Conservation (phyloP, 2,888 invertebrate genomes). For the Dicranocentrus wangi region DNA sequence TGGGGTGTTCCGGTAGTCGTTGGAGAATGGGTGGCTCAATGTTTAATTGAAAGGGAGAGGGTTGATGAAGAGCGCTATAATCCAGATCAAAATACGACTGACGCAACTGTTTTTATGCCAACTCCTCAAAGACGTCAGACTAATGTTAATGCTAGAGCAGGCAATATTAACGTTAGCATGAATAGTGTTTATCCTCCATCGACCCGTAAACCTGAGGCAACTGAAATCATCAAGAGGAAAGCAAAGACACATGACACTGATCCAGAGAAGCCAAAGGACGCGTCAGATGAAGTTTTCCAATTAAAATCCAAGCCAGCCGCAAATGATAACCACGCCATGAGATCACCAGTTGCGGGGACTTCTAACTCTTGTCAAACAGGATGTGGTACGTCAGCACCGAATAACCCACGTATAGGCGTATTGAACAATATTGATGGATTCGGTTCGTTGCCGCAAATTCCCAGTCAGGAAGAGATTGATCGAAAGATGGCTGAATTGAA, state of each 20-base stretch:
- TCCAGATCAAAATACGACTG: conserved; percentile 32
- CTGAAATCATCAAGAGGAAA: not conserved
- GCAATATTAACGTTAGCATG: conserved; percentile 6
- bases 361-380: too few relatives aligned
- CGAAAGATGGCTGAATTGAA: conserved; percentile 36
- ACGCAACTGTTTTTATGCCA: conserved; percentile 51
- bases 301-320: not conserved
- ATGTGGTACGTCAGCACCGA: not conserved
- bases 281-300: too few relatives aligned
- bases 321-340: not conserved
- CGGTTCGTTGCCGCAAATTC: not conserved
- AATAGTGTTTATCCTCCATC: conserved; percentile 54
- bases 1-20: conserved; percentile 89
- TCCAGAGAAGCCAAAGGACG: too few relatives aligned
- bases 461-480: conserved; percentile 27
- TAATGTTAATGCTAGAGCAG: not conserved
- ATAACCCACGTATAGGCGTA: not conserved
- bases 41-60: conserved; percentile 74
- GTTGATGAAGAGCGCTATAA: conserved; percentile 36
- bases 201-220: conserved; percentile 9
- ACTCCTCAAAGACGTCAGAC: conserved; percentile 38
- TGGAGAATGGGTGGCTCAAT: conserved; percentile 85
- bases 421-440: too few relatives aligned
- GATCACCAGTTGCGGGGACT: too few relatives aligned
- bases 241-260: not conserved